Evolutionary conservation across 2,888 invertebrate genomes (phyloP).

Genomic region (Eilema caniola): DNA sequence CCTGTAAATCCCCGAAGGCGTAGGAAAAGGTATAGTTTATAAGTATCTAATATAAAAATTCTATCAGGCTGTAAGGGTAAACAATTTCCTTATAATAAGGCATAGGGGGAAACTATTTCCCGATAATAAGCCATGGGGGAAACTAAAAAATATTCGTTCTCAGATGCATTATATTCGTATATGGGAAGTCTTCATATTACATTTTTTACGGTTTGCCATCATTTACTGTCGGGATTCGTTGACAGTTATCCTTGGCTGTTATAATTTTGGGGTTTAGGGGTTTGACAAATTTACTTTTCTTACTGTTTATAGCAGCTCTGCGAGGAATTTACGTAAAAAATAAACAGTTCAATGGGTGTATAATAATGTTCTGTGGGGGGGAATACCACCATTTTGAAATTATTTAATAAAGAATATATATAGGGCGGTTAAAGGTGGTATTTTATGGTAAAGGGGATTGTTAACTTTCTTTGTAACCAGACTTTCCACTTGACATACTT

Average conservation of each 20-base stretch:
- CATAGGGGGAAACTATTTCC: background rate
- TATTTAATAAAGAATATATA: background rate
- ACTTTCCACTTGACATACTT: background rate
- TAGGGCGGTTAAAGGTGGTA: background rate
- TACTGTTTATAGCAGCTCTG: background rate
- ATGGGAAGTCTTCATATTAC: constrained; percentile 2
- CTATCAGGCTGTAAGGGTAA: background rate
- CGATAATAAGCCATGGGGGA: background rate
- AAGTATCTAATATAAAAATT: too few relatives aligned
- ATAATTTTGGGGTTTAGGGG: background rate
- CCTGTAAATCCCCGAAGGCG: too few relatives aligned
- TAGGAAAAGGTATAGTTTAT: too few relatives aligned
- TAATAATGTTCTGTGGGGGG: background rate
- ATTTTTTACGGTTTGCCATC: constrained; percentile 2
- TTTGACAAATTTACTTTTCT: background rate
- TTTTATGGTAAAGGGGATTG: background rate
- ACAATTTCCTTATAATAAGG: background rate
- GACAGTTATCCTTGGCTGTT: background rate
- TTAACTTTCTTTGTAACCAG: background rate
- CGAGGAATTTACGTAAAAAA: background rate
- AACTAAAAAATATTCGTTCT: constrained; percentile 18
- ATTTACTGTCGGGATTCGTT: background rate
- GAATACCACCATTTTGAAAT: background rate
- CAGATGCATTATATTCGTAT: constrained; percentile 2
- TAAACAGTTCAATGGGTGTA: background rate